These are phyloP conservation scores for Pilophorus perplexus DNA, from an alignment of 2,888 invertebrate genomes.

Conservation along the genomic window DNA sequence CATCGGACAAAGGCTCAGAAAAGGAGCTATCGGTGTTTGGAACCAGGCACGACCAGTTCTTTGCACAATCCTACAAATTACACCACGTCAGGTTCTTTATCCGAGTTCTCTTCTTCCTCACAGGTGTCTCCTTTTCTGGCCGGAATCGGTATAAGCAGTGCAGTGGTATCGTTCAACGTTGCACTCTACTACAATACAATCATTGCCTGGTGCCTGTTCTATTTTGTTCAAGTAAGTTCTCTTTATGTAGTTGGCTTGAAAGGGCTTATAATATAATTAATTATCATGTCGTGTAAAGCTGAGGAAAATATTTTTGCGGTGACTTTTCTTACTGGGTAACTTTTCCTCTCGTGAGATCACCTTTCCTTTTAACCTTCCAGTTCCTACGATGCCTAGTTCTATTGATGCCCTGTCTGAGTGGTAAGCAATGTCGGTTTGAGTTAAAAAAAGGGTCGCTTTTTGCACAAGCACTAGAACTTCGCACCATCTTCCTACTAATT, in stretches of 20 bases:
- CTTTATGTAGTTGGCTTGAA: too few relatives aligned
- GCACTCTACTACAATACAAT: slow-evolving; percentile 97
- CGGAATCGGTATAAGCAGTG: slow-evolving; percentile 89
- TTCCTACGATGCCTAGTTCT: too few relatives aligned
- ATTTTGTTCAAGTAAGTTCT: slow-evolving; percentile 73
- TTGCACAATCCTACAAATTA: background rate
- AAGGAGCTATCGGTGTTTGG: slow-evolving; percentile 95
- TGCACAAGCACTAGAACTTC: too few relatives aligned
- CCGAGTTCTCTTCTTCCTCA: background rate
- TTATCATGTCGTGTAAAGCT: too few relatives aligned
- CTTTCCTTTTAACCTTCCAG: background rate
- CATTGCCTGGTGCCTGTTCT: slow-evolving; percentile 96
- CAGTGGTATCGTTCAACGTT: slow-evolving; percentile 94
- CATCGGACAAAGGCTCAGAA: slow-evolving; percentile 87
- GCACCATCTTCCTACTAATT: too few relatives aligned
- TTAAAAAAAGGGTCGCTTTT: too few relatives aligned
- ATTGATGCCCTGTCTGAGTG: too few relatives aligned
- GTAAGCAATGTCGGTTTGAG: too few relatives aligned
- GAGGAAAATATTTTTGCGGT: too few relatives aligned
- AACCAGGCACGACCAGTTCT: slow-evolving; percentile 59
- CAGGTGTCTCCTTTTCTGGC: slow-evolving; percentile 77
- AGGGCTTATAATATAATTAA: too few relatives aligned
- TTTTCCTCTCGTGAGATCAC: too few relatives aligned
- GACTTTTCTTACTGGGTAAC: too few relatives aligned
- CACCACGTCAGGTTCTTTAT: background rate